Base-by-base conservation (phyloP, 2,113 vertebrate genomes). In the Garra rufa region DNA sequence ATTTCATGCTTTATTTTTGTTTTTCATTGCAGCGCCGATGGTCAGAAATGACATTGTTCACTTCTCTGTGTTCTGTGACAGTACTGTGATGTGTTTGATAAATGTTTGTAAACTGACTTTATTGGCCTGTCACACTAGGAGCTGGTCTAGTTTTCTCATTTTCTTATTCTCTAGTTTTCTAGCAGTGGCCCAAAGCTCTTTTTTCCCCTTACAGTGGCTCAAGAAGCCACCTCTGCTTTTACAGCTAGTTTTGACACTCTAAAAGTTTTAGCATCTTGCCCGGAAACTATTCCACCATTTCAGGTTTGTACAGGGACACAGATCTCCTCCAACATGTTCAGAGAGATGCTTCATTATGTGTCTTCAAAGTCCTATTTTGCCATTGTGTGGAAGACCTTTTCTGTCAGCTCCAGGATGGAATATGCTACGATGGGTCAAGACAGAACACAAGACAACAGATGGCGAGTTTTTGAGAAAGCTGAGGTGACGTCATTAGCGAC, bases 401-500 rank as follows among this genome's bases (percentile, higher is more conserved):
- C 65, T 69, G 17, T 21, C 38, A 21, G 65, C 38, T 78, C 85
- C 65, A 55, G 67, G 81, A 76, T 59, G 57, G 38, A 81, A 46
- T 44, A 46, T 11, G 28, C 75, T 38, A 57, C 43, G 43, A 74
- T 50, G 46, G 74, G 50, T 78, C 73, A 63, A 61, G 81, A 76
- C 46, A 46, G 61, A 71, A 43, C 70, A 74, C 69, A 78, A 81
- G 55, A 77, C 81, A 74, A 85, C 84, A 83, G 81, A 61, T 63
- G 71, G 57, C 19, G 46, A 77, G 57, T 77, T 83, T 87, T 89
- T 89, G 88, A 89, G 88, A 89, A 87, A 89, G 88, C 88, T 84
- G 88, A 89, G 88, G 88, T 89, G 88, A 87, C 88, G 88, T 89
- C 88, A 89, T 89, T 84, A 89, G 88, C 88, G 88, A 89, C 88